These are phyloP conservation scores for Mesocentrotus franciscanus DNA, from an alignment of 53 echinoderm and acorn worm genomes.

Conservation along the genomic window DNA sequence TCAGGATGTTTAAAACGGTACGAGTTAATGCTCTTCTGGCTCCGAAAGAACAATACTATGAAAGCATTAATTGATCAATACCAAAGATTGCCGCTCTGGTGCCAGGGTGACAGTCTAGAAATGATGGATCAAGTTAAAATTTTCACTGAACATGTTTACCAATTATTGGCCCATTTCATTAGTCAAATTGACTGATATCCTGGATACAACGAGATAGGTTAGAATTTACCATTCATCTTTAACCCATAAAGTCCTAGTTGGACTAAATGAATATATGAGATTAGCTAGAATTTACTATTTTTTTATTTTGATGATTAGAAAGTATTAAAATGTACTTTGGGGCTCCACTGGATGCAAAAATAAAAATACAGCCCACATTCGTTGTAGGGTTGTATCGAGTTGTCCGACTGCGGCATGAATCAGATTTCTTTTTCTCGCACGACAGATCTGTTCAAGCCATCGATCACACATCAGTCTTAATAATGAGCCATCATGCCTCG, in stretches of 20 bases:
- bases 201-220: neutral
- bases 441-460: slow-evolving; percentile 32
- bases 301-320: too few relatives aligned
- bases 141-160: too few relatives aligned
- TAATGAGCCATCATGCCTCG: slow-evolving; percentile 49
- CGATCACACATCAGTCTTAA: slow-evolving; percentile 18
- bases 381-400: neutral
- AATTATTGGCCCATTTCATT: too few relatives aligned
- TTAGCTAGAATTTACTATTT: too few relatives aligned
- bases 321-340: neutral
- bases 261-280: too few relatives aligned
- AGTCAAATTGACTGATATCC: neutral
- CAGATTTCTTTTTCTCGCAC: slow-evolving; percentile 28
- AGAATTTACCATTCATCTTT: neutral
- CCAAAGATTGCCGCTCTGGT: neutral
- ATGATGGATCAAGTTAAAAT: neutral
- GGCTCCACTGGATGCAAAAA: neutral
- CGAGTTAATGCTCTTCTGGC: too few relatives aligned
- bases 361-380: neutral
- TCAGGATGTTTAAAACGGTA: too few relatives aligned
- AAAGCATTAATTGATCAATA: neutral
- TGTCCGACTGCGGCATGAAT: neutral
- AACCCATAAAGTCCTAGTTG: too few relatives aligned
- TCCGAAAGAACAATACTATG: too few relatives aligned
- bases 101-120: neutral